Evolutionary conservation across 37 sponge, comb jelly and placozoan species (phyloP), one percentile per base, ranked within the genome.

Genomic region (Amphimedon queenslandica): DNA sequence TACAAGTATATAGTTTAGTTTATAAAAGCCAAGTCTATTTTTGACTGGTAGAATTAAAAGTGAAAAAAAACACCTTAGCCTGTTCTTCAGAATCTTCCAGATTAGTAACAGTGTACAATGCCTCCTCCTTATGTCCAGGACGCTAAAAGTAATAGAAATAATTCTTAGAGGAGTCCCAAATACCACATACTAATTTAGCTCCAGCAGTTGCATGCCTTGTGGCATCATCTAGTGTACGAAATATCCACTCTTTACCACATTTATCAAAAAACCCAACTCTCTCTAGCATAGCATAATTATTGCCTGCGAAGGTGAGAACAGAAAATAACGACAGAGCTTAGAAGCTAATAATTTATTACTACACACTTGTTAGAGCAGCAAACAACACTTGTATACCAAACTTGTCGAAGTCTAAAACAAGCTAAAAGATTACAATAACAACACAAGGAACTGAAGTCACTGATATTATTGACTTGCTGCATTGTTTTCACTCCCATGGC

Each of bases 241-340:
- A 90, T 41, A 90, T 42, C 90, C 90, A 90, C 82, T 84, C 78
- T 29, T 90, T 90, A 29, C 90, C 82, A 75, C 74, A 90, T 21
- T 30, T n/a, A 2, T 81, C 68, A 61, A 78, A 84, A 57, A 90
- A 90, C 21, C 86, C 86, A 24, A 80, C 66, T 53, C 90, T 66
- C 1, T 33, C 63, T 65, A 90, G 37, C 74, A 84, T 73, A 36
- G 80, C 86, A 36, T 86, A 43, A 32, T 84, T 90, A 13, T 76
- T 67, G 70, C 80, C 90, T 90, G 36, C 35, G 74, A 1, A 4
- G 42, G 23, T n/a, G 39, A 37, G 24, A 5, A 37, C 43, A 69
- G 25, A 33, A 24, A 29, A 21, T 33, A 3, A 30, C 23, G 32
- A 23, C 36, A 65, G 32, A 33, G 34, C 4, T 29, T 47, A 47